phyloP scores from a whole-genome alignment of 2,797 vertebrate species.

The Xiphophorus birchmanni region DNA sequence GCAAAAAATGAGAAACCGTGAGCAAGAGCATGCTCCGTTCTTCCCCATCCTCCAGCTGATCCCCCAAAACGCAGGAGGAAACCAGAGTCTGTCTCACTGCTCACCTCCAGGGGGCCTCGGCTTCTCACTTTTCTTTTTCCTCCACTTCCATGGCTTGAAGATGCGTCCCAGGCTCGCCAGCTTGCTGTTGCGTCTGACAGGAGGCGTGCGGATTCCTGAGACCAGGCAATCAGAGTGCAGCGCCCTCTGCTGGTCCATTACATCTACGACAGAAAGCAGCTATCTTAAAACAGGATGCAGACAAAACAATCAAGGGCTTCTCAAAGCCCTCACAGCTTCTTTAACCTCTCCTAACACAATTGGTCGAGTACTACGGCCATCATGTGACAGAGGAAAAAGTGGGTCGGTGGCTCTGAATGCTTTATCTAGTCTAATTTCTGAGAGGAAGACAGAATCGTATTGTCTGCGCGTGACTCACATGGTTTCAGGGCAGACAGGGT shows the following conservation, averaged over 20 bases:
- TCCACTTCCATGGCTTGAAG: conserved; percentile 99
- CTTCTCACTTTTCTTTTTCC: conserved; percentile 98
- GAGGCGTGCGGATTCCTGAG: conserved; percentile 93
- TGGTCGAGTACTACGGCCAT: background rate
- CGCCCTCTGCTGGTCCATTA: conserved; percentile 91
- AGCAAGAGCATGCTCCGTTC: background rate
- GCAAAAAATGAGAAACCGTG: conserved; percentile 7
- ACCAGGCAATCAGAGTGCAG: conserved; percentile 89
- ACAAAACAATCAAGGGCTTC: background rate
- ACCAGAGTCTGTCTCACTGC: background rate
- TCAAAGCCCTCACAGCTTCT: background rate
- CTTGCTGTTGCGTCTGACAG: conserved; percentile 92
- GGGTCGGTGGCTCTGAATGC: conserved; percentile 49
- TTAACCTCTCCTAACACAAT: conserved; percentile 10
- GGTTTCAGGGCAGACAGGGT: conserved; percentile 53
- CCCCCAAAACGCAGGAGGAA: background rate
- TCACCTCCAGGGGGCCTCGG: conserved; percentile 88
- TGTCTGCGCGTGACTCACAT: conserved; percentile 67
- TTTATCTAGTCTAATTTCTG: conserved; percentile 39
- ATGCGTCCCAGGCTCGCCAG: conserved; percentile 94
- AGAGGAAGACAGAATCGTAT: conserved; percentile 63
- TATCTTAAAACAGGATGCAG: conserved; percentile 3
- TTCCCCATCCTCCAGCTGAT: background rate
- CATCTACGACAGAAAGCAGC: conserved; percentile 77
- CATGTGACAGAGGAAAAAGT: conserved; percentile 38